Evolutionary conservation across 2,113 vertebrate species (phyloP).

Genomic region (Trichechus manatus): DNA sequence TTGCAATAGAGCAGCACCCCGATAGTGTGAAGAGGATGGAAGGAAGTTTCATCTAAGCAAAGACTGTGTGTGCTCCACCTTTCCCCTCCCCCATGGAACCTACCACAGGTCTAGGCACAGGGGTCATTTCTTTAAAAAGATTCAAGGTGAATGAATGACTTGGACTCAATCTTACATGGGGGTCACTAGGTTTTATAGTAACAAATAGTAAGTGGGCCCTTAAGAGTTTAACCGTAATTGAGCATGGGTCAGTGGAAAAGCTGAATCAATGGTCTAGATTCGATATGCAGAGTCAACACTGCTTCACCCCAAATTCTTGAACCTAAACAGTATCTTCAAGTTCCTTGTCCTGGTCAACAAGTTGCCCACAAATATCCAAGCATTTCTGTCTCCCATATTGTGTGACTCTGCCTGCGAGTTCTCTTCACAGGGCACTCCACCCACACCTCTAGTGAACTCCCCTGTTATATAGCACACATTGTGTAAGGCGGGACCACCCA

Average conservation of each 20-base stretch:
- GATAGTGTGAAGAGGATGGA: rapidly evolving
- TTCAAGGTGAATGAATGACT: background rate
- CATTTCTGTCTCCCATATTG: background rate
- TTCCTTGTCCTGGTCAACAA: background rate
- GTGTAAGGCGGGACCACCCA: background rate
- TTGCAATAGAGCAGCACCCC: background rate
- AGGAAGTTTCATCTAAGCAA: background rate
- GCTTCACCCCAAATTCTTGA: background rate
- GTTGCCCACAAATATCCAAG: background rate
- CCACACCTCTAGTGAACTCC: no score
- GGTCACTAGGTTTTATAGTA: background rate
- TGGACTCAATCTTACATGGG: background rate
- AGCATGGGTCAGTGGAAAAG: background rate
- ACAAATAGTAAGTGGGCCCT: background rate
- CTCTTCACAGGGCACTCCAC: rapidly evolving
- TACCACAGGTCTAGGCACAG: background rate
- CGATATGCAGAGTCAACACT: background rate
- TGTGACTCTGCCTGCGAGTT: rapidly evolving
- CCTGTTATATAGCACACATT: rapidly evolving
- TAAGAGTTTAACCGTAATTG: background rate
- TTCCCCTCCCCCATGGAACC: background rate
- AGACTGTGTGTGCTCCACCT: rapidly evolving
- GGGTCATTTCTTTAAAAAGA: background rate
- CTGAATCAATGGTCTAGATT: background rate
- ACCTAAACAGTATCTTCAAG: background rate